Percentiles rank a stretch among this genome's conserved stretches.
Conservation (phyloP, 2,797 vertebrate genomes). For the Eptatretus atami region DNA sequence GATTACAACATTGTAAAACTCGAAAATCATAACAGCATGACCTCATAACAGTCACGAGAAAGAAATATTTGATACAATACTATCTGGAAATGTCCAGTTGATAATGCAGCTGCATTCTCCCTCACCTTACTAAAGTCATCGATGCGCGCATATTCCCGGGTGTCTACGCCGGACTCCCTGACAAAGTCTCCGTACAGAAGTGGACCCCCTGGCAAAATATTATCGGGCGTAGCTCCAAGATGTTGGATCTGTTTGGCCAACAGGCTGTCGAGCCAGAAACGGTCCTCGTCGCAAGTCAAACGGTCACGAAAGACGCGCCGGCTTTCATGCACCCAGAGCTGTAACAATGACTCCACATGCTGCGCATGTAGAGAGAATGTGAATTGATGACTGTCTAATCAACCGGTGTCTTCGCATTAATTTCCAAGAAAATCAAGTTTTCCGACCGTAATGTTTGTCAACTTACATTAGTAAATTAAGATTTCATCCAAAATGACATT, state of each 20-base stretch:
- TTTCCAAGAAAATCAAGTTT: too few relatives aligned
- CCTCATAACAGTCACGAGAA: too few relatives aligned
- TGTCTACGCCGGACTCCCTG: slow-evolving; percentile 17
- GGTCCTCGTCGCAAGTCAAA: slow-evolving; percentile 36
- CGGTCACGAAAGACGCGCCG: slow-evolving; percentile 52
- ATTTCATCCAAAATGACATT: too few relatives aligned
- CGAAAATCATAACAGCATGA: too few relatives aligned
- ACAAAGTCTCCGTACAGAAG: slow-evolving; percentile 64
- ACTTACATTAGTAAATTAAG: too few relatives aligned
- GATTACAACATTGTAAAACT: too few relatives aligned
- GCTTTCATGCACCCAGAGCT: slow-evolving; percentile 59
- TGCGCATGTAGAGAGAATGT: not conserved
- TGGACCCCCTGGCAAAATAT: slow-evolving; percentile 28
- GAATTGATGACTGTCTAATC: too few relatives aligned
- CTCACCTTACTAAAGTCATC: slow-evolving; percentile 27
- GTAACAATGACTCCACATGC: slow-evolving; percentile 20
- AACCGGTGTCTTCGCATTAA: too few relatives aligned
- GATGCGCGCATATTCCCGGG: slow-evolving; percentile 30
- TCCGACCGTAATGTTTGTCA: too few relatives aligned
- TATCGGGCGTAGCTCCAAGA: slow-evolving; percentile 25
- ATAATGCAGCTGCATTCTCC: not conserved
- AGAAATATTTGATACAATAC: too few relatives aligned
- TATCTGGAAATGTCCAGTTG: not conserved
- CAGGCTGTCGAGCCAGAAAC: slow-evolving; percentile 24
- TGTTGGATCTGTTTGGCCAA: slow-evolving; percentile 15